phyloP scores from a whole-genome alignment of 1,140 invertebrate species.

The Triops cancriformis region DNA sequence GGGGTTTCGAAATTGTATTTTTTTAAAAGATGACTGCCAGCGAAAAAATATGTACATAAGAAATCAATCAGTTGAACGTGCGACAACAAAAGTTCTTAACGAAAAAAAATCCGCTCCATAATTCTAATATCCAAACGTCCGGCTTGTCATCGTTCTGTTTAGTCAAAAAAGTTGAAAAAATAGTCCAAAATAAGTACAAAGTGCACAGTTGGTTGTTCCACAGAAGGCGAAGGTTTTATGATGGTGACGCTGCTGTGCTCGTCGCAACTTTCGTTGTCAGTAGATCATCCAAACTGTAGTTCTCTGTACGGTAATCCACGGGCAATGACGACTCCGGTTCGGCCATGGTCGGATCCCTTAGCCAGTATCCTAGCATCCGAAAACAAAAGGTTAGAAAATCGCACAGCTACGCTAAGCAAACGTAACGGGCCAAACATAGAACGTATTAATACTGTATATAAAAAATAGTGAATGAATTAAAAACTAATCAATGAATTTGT shows the following conservation, averaged over 20 bases:
- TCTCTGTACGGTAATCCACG: constrained; percentile 26
- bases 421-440: constrained; percentile 8
- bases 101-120: not conserved
- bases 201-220: not conserved
- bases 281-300: constrained; percentile 25
- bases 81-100: not conserved
- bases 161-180: not conserved
- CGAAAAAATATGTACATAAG: constrained; percentile 1
- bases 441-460: not conserved
- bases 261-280: not conserved
- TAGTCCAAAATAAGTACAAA: not conserved
- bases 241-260: not conserved
- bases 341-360: constrained; percentile 20
- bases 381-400: not conserved
- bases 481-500: too few relatives aligned
- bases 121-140: constrained; percentile 8
- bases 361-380: constrained; percentile 16
- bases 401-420: not conserved
- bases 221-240: not conserved
- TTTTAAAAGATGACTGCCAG: constrained; percentile 8
- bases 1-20: not conserved
- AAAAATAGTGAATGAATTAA: too few relatives aligned
- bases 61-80: not conserved
- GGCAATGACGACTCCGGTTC: constrained; percentile 14
- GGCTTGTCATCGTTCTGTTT: not conserved